A percentile compares a stretch with the other conserved stretches of the same genome.
Evolutionary conservation across 1,140 invertebrate genomes (phyloP).

Genomic region (Apis dorsata): DNA sequence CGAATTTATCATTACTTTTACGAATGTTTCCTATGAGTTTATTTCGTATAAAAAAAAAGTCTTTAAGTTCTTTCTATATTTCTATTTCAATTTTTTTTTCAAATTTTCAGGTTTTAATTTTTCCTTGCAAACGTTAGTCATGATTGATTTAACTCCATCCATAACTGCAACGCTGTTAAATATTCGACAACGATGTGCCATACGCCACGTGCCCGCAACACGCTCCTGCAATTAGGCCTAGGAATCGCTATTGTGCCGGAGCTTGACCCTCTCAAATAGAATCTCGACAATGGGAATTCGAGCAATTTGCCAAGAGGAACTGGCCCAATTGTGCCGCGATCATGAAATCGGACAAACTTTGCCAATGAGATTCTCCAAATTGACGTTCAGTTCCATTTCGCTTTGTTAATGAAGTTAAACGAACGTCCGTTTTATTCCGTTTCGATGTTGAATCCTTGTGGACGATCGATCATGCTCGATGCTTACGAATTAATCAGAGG

Average conservation of each 20-base stretch:
- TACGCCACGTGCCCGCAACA: constrained; percentile 37
- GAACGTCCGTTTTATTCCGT: background rate
- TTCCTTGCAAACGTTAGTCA: background rate
- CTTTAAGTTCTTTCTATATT: too few relatives aligned
- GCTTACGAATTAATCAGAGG: background rate
- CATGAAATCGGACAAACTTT: constrained; percentile 14
- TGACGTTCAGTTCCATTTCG: background rate
- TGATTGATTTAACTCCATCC: background rate
- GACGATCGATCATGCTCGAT: background rate
- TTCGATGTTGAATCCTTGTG: background rate
- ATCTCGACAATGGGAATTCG: constrained; percentile 39
- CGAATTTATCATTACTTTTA: too few relatives aligned
- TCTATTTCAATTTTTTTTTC: too few relatives aligned
- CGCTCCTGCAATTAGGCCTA: constrained; percentile 41
- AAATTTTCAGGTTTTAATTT: background rate
- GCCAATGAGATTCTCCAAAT: background rate
- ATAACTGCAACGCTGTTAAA: background rate
- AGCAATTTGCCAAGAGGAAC: constrained; percentile 32
- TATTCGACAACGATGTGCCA: constrained; percentile 12
- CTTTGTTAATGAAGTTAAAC: background rate
- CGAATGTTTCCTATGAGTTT: too few relatives aligned
- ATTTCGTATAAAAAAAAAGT: too few relatives aligned
- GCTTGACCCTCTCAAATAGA: constrained; percentile 30
- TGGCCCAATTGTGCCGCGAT: constrained; percentile 29
- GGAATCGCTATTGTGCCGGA: constrained; percentile 34